Evolutionary conservation across 2,797 vertebrate genomes (phyloP).

Genomic region (Gadopsis bispinosus): DNA sequence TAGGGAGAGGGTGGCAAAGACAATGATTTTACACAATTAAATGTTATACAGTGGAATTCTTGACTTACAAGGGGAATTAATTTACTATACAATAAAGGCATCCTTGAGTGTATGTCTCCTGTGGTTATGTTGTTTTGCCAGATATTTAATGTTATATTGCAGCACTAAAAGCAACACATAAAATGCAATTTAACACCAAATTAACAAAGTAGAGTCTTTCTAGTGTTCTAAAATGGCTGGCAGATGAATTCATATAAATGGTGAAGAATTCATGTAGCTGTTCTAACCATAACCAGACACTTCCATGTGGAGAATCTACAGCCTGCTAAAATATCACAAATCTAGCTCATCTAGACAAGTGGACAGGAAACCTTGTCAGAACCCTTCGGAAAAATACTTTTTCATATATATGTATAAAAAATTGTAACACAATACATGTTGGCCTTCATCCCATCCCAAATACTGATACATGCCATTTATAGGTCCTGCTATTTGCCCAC

Average conservation of each 20-base stretch:
- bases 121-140: constrained; percentile 6
- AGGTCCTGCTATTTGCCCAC: too few species aligned
- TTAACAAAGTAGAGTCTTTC: background rate
- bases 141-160: background rate
- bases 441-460: too few species aligned
- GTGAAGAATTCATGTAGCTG: background rate
- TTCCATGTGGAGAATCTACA: background rate
- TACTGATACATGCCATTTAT: too few species aligned
- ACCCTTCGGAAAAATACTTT: too few species aligned
- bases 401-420: too few species aligned
- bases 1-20: constrained; percentile 18
- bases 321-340: background rate
- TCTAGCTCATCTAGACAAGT: background rate
- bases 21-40: constrained; percentile 23
- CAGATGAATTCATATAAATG: too few species aligned
- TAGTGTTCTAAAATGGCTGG: constrained; percentile 3
- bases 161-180: background rate
- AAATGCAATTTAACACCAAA: background rate
- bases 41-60: constrained; percentile 21
- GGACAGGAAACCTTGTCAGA: background rate
- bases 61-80: constrained; percentile 23
- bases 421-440: too few species aligned
- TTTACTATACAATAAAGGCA: constrained; percentile 31
- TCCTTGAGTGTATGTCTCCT: background rate
- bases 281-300: background rate